phyloP scores from a whole-genome alignment of 2,888 invertebrate species.

The Cheilosia scutellata region DNA sequence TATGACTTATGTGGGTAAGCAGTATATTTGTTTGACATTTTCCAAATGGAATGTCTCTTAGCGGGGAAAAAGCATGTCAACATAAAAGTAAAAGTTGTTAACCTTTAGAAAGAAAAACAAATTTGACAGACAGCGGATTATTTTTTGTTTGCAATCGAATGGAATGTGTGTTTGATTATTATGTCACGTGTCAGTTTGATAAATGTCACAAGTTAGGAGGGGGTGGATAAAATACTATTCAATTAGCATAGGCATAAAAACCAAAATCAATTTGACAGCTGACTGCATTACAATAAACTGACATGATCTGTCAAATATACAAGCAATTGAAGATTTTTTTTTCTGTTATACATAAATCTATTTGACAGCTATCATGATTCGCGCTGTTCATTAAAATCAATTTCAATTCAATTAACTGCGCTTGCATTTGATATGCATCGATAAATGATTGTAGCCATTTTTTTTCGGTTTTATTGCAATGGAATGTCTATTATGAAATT shows the following conservation, averaged over 20 bases:
- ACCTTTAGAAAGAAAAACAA: constrained; percentile 41
- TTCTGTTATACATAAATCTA: neutral
- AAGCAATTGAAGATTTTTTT: neutral
- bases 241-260: constrained; percentile 15
- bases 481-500: constrained; percentile 38
- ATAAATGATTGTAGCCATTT: constrained; percentile 16
- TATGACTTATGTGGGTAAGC: neutral
- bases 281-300: neutral
- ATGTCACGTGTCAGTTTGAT: constrained; percentile 3
- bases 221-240: constrained; percentile 19
- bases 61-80: constrained; percentile 5
- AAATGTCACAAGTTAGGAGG: constrained; percentile 1
- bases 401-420: constrained; percentile 40
- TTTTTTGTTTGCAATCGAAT: neutral
- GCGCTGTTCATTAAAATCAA: constrained; percentile 12
- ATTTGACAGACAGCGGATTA: constrained; percentile 7
- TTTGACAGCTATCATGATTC: constrained; percentile 33
- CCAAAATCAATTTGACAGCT: neutral
- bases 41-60: constrained; percentile 9
- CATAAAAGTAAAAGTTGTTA: constrained; percentile 58
- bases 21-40: constrained; percentile 22
- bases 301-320: constrained; percentile 18
- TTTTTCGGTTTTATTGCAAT: neutral
- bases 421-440: constrained; percentile 14
- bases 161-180: neutral